Conservation (phyloP, 2,113 vertebrate genomes). For the Heliornis fulica region DNA sequence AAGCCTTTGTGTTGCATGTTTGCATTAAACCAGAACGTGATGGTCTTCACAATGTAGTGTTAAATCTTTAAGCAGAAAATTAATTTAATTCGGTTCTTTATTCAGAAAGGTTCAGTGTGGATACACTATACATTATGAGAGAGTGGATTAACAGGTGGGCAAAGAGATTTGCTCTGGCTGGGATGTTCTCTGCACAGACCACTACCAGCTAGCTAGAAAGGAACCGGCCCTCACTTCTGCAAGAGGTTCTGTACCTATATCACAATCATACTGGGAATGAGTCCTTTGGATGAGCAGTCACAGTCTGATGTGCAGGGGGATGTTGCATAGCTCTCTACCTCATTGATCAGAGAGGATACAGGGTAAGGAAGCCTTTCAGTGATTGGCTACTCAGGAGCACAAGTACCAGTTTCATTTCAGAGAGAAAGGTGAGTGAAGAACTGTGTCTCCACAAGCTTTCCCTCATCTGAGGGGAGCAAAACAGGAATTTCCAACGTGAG, state of each 20-base stretch:
- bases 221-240: not conserved
- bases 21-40: not conserved
- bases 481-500: not conserved
- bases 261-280: not conserved
- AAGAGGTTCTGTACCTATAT: not conserved
- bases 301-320: not conserved
- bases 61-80: not conserved
- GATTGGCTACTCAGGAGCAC: not conserved
- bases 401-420: not conserved
- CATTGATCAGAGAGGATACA: accelerated
- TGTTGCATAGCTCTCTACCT: not conserved
- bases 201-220: not conserved
- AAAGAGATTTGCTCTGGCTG: not conserved
- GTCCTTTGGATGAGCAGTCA: not conserved
- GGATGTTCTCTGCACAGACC: not conserved
- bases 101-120: not conserved
- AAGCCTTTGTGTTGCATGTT: not conserved
- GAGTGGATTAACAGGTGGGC: not conserved
- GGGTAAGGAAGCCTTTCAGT: not conserved
- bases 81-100: not conserved
- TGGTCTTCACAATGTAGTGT: not conserved
- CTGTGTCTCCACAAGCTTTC: not conserved
- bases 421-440: not conserved
- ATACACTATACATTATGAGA: not conserved
- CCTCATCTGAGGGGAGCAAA: not conserved